Evolutionary conservation across 53 echinoderm and acorn worm species (phyloP).

Genomic region (Zoroaster sp.): DNA sequence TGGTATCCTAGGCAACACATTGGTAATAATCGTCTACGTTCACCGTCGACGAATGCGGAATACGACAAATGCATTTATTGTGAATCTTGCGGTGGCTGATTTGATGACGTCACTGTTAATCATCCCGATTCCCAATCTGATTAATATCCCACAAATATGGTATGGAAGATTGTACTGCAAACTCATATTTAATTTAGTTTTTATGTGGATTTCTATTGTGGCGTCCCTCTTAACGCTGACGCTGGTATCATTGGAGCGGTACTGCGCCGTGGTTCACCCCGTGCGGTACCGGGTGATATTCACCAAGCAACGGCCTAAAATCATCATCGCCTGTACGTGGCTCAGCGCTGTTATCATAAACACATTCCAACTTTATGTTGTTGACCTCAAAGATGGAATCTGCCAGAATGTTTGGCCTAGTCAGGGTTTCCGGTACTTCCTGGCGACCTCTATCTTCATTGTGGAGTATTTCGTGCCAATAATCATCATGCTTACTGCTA

Average conservation of each 20-base stretch:
- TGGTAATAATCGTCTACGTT: slow-evolving; percentile 76
- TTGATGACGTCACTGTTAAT: slow-evolving; percentile 75
- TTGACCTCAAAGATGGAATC: slow-evolving; percentile 27
- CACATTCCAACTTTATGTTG: slow-evolving; percentile 65
- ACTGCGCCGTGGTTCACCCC: slow-evolving; percentile 76
- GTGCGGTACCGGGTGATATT: slow-evolving; percentile 66
- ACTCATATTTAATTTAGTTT: slow-evolving; percentile 57
- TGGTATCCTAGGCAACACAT: slow-evolving; percentile 76
- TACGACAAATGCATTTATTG: slow-evolving; percentile 78
- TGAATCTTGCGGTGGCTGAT: slow-evolving; percentile 80
- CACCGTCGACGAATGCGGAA: slow-evolving; percentile 51
- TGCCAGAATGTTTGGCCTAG: slow-evolving; percentile 70
- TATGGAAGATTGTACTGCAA: slow-evolving; percentile 85
- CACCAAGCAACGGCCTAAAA: slow-evolving; percentile 50
- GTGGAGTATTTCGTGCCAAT: slow-evolving; percentile 69
- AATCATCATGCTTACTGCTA: slow-evolving; percentile 67
- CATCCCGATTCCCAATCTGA: slow-evolving; percentile 65
- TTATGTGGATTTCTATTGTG: slow-evolving; percentile 88
- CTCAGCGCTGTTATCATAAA: slow-evolving; percentile 54
- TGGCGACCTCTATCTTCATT: slow-evolving; percentile 63
- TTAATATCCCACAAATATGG: slow-evolving; percentile 27
- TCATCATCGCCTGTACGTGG: slow-evolving; percentile 65
- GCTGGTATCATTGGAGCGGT: slow-evolving; percentile 82
- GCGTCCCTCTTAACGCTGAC: slow-evolving; percentile 80
- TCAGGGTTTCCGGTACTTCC: slow-evolving; percentile 59